Base-by-base conservation (phyloP, 2,888 invertebrate species). In the Agonopterix arenella region DNA sequence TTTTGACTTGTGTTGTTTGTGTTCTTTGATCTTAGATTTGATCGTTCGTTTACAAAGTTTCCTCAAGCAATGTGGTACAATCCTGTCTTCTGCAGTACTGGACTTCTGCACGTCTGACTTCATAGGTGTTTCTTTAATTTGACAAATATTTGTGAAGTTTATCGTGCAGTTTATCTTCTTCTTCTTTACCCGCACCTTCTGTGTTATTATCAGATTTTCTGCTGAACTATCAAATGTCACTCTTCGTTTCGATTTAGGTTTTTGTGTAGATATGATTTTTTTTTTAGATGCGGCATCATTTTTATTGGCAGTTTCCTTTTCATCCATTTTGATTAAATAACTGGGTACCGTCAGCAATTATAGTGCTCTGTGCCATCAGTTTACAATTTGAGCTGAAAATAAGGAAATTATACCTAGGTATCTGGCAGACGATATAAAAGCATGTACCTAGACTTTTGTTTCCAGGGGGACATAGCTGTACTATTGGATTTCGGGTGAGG, bases 51-150 rank as follows among this genome's bases (percentile, higher is more conserved):
- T 2, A 16, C 47, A 42, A 28, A 11, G 10, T 1, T 51, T 10
- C 11, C 59, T 50, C 3, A 49, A 47, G 50, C 59, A 62, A n/a
- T 44, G 37, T 5, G 62, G 62, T n/a, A 57, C 53, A 47, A 55
- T 59, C 28, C 57, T 53, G 0, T 56, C 46, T 36, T 18, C 41
- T 28, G 48, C 0, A 28, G 37, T 2, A 43, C 2, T 11, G 4
- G 13, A 4, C 49, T 47, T 28, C 8, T 18, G 37, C 8, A 8
- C 11, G 28, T 45, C 41, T 8, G 16, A 7, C 11, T 28, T 45
- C 8, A 11, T 13, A 44, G 0, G 36, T 37, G 13, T 43, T 7
- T 43, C 18, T 1, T 4, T 49, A 18, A 11, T 11, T 13, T 52
- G 18, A 50, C 46, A 51, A 37, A 57, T 47, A 37, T 54, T 52